phyloP scores from a whole-genome alignment of 2,888 invertebrate species.

The Heliconius erato region DNA sequence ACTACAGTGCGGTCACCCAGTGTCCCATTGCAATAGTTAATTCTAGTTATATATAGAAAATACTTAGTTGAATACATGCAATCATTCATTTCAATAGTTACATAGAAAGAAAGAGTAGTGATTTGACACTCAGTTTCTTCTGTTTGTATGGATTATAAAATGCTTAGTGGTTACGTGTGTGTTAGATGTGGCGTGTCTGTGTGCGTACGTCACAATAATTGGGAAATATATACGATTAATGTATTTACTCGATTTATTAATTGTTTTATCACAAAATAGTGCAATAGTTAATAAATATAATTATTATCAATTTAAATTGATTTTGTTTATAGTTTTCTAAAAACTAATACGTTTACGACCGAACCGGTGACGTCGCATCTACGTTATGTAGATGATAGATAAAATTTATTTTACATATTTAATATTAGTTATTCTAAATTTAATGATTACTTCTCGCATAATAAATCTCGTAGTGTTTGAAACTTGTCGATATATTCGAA shows the following conservation, averaged over 20 bases:
- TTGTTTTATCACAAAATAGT: background rate
- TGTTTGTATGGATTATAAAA: background rate
- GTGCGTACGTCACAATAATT: conserved; percentile 7
- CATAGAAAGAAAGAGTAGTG: background rate
- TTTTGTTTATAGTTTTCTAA: background rate
- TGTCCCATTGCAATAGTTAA: background rate
- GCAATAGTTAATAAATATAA: background rate
- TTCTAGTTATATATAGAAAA: background rate
- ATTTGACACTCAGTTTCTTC: background rate
- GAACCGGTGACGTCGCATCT: background rate
- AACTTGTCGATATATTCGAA: background rate
- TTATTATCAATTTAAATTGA: background rate
- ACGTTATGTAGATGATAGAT: background rate
- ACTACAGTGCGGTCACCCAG: background rate
- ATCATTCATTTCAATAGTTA: background rate
- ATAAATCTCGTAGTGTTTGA: background rate
- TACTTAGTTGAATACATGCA: background rate
- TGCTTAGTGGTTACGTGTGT: conserved; percentile 2
- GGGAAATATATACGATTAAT: background rate
- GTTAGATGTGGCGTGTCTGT: conserved; percentile 8
- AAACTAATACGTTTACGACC: background rate
- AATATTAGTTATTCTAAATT: background rate
- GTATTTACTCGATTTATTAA: background rate
- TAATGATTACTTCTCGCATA: background rate
- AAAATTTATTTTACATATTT: background rate